These are phyloP conservation scores for Shargacucullia verbasci DNA, from an alignment of 2,888 invertebrate species.

Conservation along the genomic window DNA sequence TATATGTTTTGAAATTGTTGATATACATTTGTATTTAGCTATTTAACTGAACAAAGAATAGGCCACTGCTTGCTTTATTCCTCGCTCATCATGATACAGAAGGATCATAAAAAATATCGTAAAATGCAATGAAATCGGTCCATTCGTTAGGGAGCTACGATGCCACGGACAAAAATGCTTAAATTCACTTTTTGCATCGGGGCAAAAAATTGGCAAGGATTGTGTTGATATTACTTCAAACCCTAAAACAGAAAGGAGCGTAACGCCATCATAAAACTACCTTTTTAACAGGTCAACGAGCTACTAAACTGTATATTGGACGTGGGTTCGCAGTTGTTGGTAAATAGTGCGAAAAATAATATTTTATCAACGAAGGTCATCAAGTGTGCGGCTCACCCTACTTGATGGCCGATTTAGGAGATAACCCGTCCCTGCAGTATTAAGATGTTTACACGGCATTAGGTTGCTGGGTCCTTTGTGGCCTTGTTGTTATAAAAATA, in stretches of 20 bases:
- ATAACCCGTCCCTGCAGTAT: conserved; percentile 31
- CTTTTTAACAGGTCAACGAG: conserved; percentile 42
- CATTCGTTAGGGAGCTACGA: too few relatives aligned
- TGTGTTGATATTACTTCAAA: too few relatives aligned
- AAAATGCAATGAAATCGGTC: too few relatives aligned
- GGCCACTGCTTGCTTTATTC: too few relatives aligned
- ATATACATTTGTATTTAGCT: too few relatives aligned
- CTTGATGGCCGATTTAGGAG: conserved; percentile 39
- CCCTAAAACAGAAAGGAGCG: background rate
- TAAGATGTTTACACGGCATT: conserved; percentile 24
- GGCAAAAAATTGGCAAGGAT: too few relatives aligned
- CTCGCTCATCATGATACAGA: too few relatives aligned
- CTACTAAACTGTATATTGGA: conserved; percentile 46
- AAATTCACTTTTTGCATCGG: too few relatives aligned
- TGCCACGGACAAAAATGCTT: too few relatives aligned
- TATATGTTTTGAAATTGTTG: too few relatives aligned
- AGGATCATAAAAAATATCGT: too few relatives aligned
- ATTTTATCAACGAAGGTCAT: conserved; percentile 50
- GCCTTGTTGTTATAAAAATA: conserved; percentile 9
- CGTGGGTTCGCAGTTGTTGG: conserved; percentile 41
- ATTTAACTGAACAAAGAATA: too few relatives aligned
- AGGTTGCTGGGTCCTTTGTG: conserved; percentile 12
- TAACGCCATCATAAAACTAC: conserved; percentile 6
- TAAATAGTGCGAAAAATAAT: conserved; percentile 58
- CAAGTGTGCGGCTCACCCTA: conserved; percentile 32